Base-by-base conservation (phyloP, 1,140 invertebrate genomes). In the Euglossa dilemma region DNA sequence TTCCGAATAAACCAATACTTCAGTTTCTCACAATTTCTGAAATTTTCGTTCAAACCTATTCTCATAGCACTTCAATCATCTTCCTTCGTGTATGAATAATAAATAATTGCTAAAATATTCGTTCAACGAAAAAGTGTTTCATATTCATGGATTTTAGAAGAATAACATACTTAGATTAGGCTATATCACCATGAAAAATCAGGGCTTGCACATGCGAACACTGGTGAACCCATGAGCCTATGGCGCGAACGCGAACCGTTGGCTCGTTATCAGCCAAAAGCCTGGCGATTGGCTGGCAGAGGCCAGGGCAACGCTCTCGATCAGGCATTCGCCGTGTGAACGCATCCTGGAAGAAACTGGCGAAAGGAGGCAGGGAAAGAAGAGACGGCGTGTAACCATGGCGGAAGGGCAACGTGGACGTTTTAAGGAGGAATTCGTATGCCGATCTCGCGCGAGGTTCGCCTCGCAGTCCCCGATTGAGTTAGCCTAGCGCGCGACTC, bases 341-440 rank as follows among this genome's bases (percentile, higher is more conserved):
- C 12, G 6, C 14, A 6, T 6, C n/a, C 6, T 59, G 5, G n/a
- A 25, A 36, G 36, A 36, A 7, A 16, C 5, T 28, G 1, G 12
- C 20, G 11, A 20, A 20, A 11, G 8, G 18, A 54, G 45, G 7
- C 20, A n/a, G 14, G 23, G 14, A 28, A 52, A 70, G 69, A 52
- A 11, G 45, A 45, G 57, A 54, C 54, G 45, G 14, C 20, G 28
- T 14, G 66, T 80, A 72, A 61, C 52, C 43, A n/a, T n/a, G 64
- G 43, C 71, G 73, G 11, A 18, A 23, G 52, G n/a, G 16, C 56
- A 69, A 54, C 57, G 18, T 9, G 45, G n/a, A 56, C 79, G 76
- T 64, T 82, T 85, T 80, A 77, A 36, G 71, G 25, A n/a, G 12
- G 67, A 69, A 80, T 78, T 83, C 84, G 83, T 87, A 83, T 87